Evolutionary conservation across 1,140 invertebrate species (phyloP), one percentile per base, ranked within the genome.

Genomic region (Formica exsecta): DNA sequence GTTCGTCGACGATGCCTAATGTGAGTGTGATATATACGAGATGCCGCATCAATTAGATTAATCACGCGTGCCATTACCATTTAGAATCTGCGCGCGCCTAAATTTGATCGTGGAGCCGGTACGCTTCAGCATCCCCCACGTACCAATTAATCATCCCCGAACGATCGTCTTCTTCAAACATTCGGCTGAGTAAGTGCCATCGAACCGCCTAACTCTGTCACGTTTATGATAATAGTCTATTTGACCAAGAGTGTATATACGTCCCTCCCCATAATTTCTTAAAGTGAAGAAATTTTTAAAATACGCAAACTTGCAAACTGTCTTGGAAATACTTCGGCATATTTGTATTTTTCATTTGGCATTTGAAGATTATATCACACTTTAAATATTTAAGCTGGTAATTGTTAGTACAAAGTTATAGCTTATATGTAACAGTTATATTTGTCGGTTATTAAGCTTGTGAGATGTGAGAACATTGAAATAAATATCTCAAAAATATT

Each of bases 41-140:
- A 86, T 62, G 85, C 65, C 86, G 81, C 86, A 86, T 92, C 91
- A 92, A 93, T 93, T 92, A 92, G 80, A 92, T 92, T 92, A 93
- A 93, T 93, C 90, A 89, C 86, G 65, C 70, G 87, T 88, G 86
- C 81, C 90, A 90, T 80, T 87, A 77, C 29, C 75, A 85, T 88
- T 90, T 87, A 76, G 84, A 86, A 88, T 84, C 76, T n/a, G 65
- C 8, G 25, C 16, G 22, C 65, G 51, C 41, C 62, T 44, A 77
- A 85, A 91, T 59, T 80, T 54, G 25, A 68, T 32, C 59, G 62
- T 61, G 54, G 41, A 65, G 70, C 76, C 54, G 68, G 41, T 64
- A 29, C n/a, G 29, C 70, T 51, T 51, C 48, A 19, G 75, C 59
- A 77, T 81, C 61, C 16, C 48, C 66, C 36, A 66, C 22, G 57